Percentiles rank a stretch among this genome's conserved stretches.
Conservation (phyloP, 2,797 vertebrate species). For the Botia almorhae region DNA sequence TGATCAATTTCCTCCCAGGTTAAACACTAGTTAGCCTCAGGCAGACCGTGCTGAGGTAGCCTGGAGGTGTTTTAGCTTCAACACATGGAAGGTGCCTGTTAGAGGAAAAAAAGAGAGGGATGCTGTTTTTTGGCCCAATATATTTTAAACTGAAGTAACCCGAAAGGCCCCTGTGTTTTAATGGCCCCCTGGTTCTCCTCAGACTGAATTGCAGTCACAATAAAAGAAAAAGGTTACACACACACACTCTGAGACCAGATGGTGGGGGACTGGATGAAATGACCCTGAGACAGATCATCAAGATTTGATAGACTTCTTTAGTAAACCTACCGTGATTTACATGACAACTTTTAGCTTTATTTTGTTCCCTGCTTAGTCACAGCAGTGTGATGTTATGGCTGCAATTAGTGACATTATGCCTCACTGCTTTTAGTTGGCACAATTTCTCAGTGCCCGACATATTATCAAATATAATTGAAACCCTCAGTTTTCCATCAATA, state of each 20-base stretch:
- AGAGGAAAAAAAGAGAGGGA: constrained; percentile 48
- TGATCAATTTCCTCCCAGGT: constrained; percentile 66
- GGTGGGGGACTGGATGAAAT: too few species aligned
- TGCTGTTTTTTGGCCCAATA: constrained; percentile 41
- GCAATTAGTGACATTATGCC: too few species aligned
- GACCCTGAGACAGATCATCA: too few species aligned
- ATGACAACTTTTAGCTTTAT: too few species aligned
- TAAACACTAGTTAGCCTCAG: constrained; percentile 59
- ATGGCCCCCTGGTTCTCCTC: not conserved
- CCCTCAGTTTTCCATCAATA: too few species aligned
- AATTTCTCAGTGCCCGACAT: too few species aligned
- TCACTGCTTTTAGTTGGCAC: too few species aligned
- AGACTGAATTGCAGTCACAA: constrained; percentile 24
- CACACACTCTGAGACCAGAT: not conserved
- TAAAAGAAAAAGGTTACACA: constrained; percentile 1
- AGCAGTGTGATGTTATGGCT: too few species aligned
- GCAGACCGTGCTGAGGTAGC: constrained; percentile 51
- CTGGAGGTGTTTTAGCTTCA: constrained; percentile 63
- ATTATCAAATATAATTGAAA: too few species aligned
- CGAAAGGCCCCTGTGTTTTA: constrained; percentile 17
- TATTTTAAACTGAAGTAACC: constrained; percentile 52
- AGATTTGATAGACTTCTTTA: too few species aligned
- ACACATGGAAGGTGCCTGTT: constrained; percentile 56
- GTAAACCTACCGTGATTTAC: too few species aligned
- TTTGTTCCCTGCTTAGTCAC: too few species aligned